Base-by-base conservation (phyloP, 2,797 vertebrate species). In the Agapornis canus region DNA sequence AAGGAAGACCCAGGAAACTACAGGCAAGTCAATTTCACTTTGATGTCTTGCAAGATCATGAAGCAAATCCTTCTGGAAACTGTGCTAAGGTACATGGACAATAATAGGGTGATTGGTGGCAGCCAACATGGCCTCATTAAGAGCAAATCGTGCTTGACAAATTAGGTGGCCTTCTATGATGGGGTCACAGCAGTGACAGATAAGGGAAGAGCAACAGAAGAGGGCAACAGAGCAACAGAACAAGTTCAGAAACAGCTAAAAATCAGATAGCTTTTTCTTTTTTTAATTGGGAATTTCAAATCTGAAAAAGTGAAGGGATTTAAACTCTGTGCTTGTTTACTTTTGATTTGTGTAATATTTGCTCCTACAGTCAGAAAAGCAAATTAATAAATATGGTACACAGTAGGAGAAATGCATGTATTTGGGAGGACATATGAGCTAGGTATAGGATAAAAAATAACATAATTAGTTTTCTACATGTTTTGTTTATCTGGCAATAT, bases 401-500 rank as follows among this genome's bases (percentile, higher is more conserved):
- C 23, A 82, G 29, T 31, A 61, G 70, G 40, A 73, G 6, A 84
- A 89, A 77, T 48, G 4, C 8, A 35, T 49, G 6, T 66, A 60
- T 25, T 56, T 35, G 75, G 35, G 61, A 95, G 75, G 91, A 48
- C 27, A 73, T 63, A 69, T 56, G 77, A 95, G 15, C 48, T 89
- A 78, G 40, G 20, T 81, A 84, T 70, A 66, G 39, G 68, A 35
- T 69, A 93, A 88, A 82, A 93, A 70, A 32, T 80, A 89, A 82
- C 31, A 76, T 68, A 95, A 96, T 97, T 97, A 96, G 32, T 63
- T 88, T 65, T 76, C 45, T 76, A 47, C 5, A n/a, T 89, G 18
- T 65, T 96, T 91, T 96, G 43, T 93, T 96, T 97, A 92, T 87
- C 86, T 96, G 87, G n/a, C 52, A 96, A 85, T 94, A 93, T 91